Evolutionary conservation across 2,797 vertebrate genomes (phyloP), one percentile per base, ranked within the genome.

Genomic region (Phataginus tetradactyla): DNA sequence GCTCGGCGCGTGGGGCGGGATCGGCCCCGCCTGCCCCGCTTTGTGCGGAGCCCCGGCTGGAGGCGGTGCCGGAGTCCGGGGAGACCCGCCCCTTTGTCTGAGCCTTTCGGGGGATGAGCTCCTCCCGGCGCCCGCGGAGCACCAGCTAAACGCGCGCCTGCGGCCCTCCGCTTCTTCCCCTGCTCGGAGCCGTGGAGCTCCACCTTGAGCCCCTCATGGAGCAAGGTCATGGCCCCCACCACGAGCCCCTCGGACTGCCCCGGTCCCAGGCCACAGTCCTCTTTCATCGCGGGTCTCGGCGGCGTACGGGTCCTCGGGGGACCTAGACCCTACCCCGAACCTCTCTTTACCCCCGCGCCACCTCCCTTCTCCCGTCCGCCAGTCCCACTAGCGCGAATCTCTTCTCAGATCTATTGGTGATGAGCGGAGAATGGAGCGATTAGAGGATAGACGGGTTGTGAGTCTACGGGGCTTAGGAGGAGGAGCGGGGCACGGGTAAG

Each of bases 1-100:
- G 99, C 99, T 99, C 99, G 99, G 99, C 98, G 98, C 98, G 99
- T 98, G 98, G 98, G 99, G 99, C 98, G 98, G 85, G 51, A 88
- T 88, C 20, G 53, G 92, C 29, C 80, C 98, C 90, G 96, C 99
- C 99, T 23, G 63, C 87, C 95, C 0, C 27, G 97, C 98, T 98
- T 98, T 98, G 95, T 98, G 98, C 97, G 71, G 3, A 11, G 93
- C 92, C 79, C 95, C 29, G 97, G 91, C 97, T 96, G 95, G 93
- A 10, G 98, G 97, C 97, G 91, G 4, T 14, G 90, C 96, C 11
- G 94, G 95, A 97, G 98, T 98, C 98, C 89, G 96, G 97, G 97
- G 98, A 98, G 98, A 97, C 97, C 97, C 95, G 95, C 97, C 97
- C 94, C 96, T 96, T 99, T 99, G 98, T 98, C 97, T 98, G 90